These are phyloP conservation scores for Noctua janthe DNA, from an alignment of 2,888 invertebrate species.

Conservation along the genomic window DNA sequence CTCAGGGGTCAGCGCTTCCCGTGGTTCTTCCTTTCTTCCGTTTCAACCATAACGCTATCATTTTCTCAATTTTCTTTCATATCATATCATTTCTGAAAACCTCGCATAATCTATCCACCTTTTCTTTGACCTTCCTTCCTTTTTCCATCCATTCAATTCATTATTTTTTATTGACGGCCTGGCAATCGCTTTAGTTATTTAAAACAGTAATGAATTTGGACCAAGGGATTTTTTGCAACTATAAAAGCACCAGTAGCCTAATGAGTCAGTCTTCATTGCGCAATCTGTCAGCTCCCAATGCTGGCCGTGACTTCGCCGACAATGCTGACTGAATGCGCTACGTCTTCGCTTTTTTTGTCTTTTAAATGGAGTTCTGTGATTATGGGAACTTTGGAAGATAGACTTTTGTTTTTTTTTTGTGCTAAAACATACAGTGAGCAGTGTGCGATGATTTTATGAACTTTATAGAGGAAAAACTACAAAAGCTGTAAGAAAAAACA, in stretches of 20 bases:
- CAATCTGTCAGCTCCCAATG: slow-evolving; percentile 59
- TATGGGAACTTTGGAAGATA: background rate
- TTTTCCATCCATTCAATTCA: background rate
- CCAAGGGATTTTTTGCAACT: slow-evolving; percentile 12
- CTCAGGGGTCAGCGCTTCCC: background rate
- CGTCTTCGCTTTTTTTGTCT: slow-evolving; percentile 67
- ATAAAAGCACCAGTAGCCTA: slow-evolving; percentile 59
- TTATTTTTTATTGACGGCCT: background rate
- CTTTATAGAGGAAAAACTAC: background rate
- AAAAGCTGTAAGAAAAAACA: background rate
- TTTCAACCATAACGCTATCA: background rate
- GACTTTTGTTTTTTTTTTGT: background rate
- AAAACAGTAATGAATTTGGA: slow-evolving; percentile 6
- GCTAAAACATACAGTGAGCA: background rate
- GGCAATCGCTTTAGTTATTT: no score
- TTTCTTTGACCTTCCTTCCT: background rate
- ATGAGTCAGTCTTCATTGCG: slow-evolving; percentile 63
- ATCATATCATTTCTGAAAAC: background rate
- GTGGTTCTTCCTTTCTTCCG: background rate
- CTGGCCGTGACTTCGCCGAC: slow-evolving; percentile 71
- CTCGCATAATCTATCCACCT: background rate
- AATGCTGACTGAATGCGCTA: slow-evolving; percentile 66
- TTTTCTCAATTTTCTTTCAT: background rate
- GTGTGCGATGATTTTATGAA: background rate
- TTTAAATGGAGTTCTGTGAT: slow-evolving; percentile 59